Conservation (phyloP, 2,888 invertebrate species). For the Plebejus argus region DNA sequence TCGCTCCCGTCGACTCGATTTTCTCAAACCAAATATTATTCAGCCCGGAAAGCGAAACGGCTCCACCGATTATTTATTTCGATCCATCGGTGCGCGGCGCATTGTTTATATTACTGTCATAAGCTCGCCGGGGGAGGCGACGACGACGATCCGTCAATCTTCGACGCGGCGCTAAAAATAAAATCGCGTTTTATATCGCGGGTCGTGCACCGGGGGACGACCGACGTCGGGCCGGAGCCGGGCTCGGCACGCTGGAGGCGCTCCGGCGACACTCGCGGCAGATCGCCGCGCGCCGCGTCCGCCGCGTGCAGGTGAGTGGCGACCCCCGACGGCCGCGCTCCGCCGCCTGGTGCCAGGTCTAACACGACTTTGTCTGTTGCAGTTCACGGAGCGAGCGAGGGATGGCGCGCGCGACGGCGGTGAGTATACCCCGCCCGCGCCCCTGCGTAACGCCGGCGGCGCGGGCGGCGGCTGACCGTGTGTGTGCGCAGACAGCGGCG, state of each 20-base stretch:
- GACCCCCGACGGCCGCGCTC: constrained; percentile 50
- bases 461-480: constrained; percentile 51
- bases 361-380: constrained; percentile 52
- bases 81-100: constrained; percentile 9
- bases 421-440: constrained; percentile 40
- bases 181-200: constrained; percentile 14
- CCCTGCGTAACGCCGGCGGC: constrained; percentile 51
- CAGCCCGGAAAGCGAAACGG: not conserved
- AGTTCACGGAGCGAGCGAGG: constrained; percentile 73
- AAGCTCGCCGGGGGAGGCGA: constrained; percentile 33
- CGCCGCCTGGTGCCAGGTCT: constrained; percentile 33
- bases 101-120: constrained; percentile 35
- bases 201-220: constrained; percentile 33
- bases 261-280: constrained; percentile 92
- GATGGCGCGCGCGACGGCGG: constrained; percentile 69
- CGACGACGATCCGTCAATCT: constrained; percentile 35
- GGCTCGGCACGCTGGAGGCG: constrained; percentile 82
- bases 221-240: constrained; percentile 32
- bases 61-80: constrained; percentile 11
- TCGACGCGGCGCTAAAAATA: constrained; percentile 31
- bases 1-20: not conserved
- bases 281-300: constrained; percentile 89
- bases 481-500: constrained; percentile 66
- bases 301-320: constrained; percentile 88
- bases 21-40: not conserved